phyloP scores from a whole-genome alignment of 2,797 vertebrate species.

The Uromys caudimaculatus region DNA sequence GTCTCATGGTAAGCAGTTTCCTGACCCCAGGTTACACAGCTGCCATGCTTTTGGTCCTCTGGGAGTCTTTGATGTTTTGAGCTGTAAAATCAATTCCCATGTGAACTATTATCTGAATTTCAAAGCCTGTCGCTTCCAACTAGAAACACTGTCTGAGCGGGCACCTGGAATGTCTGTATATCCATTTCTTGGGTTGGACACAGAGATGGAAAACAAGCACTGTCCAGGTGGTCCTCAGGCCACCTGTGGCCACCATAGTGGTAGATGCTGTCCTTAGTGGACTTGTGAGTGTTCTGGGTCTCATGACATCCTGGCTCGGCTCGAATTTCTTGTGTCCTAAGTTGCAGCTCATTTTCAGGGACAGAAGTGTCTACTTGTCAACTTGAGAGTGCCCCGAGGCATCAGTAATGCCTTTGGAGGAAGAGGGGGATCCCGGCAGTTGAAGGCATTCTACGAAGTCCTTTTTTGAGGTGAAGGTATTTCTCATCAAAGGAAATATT shows the following conservation, averaged over 20 bases:
- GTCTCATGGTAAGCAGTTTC: neutral
- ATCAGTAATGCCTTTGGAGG: neutral
- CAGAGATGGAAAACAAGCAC: neutral
- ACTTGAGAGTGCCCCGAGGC: neutral
- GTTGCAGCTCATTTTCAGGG: neutral
- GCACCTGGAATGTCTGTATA: neutral
- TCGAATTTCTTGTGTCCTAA: neutral
- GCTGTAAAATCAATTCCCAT: constrained; percentile 22
- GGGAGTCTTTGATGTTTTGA: neutral
- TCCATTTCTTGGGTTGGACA: neutral
- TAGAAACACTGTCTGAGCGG: neutral
- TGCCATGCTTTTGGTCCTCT: neutral
- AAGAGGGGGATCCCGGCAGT: neutral
- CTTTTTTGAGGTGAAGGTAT: neutral
- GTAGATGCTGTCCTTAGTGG: neutral
- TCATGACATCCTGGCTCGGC: neutral
- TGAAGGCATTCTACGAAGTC: neutral
- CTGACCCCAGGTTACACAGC: neutral
- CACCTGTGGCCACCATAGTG: rapidly evolving
- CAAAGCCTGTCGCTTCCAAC: neutral
- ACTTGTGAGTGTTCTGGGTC: neutral
- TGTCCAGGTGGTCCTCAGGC: neutral
- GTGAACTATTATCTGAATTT: neutral
- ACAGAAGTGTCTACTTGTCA: neutral
- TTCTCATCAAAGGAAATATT: neutral